phyloP scores from a whole-genome alignment of 2,888 invertebrate genomes.

The Dicycla oo region DNA sequence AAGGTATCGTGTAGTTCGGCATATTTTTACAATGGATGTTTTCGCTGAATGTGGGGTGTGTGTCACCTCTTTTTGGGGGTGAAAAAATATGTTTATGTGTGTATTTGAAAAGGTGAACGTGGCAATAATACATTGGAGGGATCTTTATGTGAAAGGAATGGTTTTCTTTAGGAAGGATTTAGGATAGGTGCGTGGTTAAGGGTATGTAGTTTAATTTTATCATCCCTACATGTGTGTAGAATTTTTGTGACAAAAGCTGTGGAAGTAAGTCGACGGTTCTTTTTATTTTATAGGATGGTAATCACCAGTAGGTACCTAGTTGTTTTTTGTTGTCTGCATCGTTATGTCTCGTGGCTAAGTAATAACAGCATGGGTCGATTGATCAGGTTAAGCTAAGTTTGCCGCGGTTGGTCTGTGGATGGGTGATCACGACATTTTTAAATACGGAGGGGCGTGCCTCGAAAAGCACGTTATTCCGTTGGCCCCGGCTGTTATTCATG shows the following conservation, averaged over 20 bases:
- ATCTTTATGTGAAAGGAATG: constrained; percentile 42
- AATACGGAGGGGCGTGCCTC: too few species aligned
- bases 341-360: too few species aligned
- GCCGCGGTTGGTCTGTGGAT: too few species aligned
- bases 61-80: constrained; percentile 56
- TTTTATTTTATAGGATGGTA: not conserved
- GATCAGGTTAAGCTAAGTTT: too few species aligned
- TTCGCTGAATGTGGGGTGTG: constrained; percentile 45
- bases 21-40: constrained; percentile 61
- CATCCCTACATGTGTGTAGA: not conserved
- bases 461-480: too few species aligned
- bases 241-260: not conserved
- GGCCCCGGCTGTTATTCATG: too few species aligned
- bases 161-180: constrained; percentile 36
- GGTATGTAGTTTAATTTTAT: constrained; percentile 41
- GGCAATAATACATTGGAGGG: constrained; percentile 59
- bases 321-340: too few species aligned
- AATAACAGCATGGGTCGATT: too few species aligned
- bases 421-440: too few species aligned
- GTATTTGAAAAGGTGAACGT: constrained; percentile 61
- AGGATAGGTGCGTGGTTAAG: not conserved
- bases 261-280: not conserved
- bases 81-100: constrained; percentile 54
- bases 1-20: constrained; percentile 54
- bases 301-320: not conserved